A percentile compares a stretch with the other conserved stretches of the same genome.
These are phyloP conservation scores for Ctenoplectra terminalis DNA, from an alignment of 1,140 invertebrate species.

Conservation along the genomic window DNA sequence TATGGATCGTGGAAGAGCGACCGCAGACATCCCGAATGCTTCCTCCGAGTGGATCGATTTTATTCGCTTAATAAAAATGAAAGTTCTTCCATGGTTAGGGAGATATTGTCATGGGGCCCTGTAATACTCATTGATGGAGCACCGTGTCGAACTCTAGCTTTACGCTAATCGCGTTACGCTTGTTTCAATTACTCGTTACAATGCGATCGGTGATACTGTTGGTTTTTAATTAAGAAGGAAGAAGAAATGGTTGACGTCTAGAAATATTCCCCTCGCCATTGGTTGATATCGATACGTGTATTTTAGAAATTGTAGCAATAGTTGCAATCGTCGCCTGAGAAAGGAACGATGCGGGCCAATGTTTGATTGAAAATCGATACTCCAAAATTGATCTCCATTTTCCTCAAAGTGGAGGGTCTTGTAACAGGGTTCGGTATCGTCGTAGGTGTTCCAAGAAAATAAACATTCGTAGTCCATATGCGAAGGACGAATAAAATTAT, in stretches of 20 bases:
- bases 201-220: not conserved
- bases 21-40: constrained; percentile 1
- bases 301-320: not conserved
- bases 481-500: too few species aligned
- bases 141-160: not conserved
- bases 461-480: not conserved
- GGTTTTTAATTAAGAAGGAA: not conserved
- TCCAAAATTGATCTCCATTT: not conserved
- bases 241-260: too few species aligned
- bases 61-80: constrained; percentile 41
- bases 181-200: not conserved
- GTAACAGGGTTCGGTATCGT: not conserved
- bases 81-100: constrained; percentile 11
- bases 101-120: not conserved
- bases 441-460: too few species aligned
- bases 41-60: constrained; percentile 8
- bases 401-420: not conserved
- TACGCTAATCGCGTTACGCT: too few species aligned
- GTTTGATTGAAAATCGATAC: not conserved
- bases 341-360: too few species aligned
- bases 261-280: too few species aligned
- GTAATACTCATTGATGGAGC: constrained; percentile 13
- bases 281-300: not conserved
- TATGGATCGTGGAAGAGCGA: constrained; percentile 10
- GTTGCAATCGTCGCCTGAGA: not conserved